phyloP scores from a whole-genome alignment of 2,888 invertebrate species.

The Ennomos quercinarius region DNA sequence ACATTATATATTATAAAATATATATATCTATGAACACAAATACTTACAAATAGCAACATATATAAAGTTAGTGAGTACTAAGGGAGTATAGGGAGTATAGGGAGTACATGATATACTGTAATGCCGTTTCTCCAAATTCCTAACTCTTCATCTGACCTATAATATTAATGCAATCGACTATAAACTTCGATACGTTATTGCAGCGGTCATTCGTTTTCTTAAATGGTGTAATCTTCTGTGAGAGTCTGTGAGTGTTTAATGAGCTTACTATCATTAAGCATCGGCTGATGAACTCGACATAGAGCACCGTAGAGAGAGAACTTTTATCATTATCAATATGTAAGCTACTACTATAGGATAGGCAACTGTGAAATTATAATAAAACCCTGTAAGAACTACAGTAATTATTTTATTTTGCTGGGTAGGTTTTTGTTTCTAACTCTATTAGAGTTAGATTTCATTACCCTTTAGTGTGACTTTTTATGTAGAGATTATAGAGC shows the following conservation, averaged over 20 bases:
- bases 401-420: no score
- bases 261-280: slow-evolving; percentile 52
- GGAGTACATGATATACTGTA: no score
- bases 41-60: no score
- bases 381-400: no score
- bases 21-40: no score
- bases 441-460: no score
- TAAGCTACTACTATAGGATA: background rate
- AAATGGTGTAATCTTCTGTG: slow-evolving; percentile 55
- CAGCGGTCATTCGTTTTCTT: slow-evolving; percentile 50
- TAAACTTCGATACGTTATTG: slow-evolving; percentile 56
- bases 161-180: slow-evolving; percentile 48
- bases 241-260: slow-evolving; percentile 57
- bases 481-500: slow-evolving; percentile 4
- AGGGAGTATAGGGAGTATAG: no score
- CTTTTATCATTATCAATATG: slow-evolving; percentile 14
- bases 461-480: slow-evolving; percentile 1
- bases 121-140: slow-evolving; percentile 39
- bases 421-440: no score
- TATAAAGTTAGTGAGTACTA: no score
- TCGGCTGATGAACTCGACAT: slow-evolving; percentile 40
- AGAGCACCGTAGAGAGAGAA: slow-evolving; percentile 3
- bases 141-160: slow-evolving; percentile 44
- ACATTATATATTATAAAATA: no score
- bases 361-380: no score